Conservation (phyloP, 2,797 vertebrate genomes). For the Lindbergichthys nudifrons region DNA sequence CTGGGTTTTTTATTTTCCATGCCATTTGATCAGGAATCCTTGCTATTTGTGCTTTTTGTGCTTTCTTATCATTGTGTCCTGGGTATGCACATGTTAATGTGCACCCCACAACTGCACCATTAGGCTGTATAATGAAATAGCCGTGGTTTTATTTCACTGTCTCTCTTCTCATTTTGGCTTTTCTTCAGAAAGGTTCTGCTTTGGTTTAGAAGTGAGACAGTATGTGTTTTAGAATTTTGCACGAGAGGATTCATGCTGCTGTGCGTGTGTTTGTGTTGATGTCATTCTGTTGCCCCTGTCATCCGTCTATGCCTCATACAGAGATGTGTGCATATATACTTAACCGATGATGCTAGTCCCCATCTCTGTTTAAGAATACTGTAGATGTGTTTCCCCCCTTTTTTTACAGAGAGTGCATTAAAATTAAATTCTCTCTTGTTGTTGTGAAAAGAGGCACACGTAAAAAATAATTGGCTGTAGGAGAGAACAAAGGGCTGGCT, state of each 20-base stretch:
- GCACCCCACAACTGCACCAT: conserved; percentile 50
- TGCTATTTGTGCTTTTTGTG: conserved; percentile 68
- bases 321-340: conserved; percentile 75
- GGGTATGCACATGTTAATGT: conserved; percentile 69
- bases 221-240: conserved; percentile 72
- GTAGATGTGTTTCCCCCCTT: conserved; percentile 55
- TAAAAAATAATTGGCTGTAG: conserved; percentile 92
- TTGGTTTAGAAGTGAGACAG: conserved; percentile 56
- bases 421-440: conserved; percentile 90
- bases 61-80: conserved; percentile 68
- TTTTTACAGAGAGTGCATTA: conserved; percentile 84
- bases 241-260: conserved; percentile 67
- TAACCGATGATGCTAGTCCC: conserved; percentile 69
- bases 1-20: conserved; percentile 77
- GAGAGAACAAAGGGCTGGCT: conserved; percentile 93
- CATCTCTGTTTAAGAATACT: conserved; percentile 79
- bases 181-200: conserved; percentile 52
- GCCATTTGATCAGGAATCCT: conserved; percentile 78
- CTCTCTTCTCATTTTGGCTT: conserved; percentile 55
- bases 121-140: conserved; percentile 71
- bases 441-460: conserved; percentile 90
- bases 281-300: conserved; percentile 77
- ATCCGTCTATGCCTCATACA: conserved; percentile 72
- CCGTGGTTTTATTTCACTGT: conserved; percentile 63
- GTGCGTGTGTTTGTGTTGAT: conserved; percentile 75